A percentile compares a stretch with the other conserved stretches of the same genome.
These are phyloP conservation scores for Myotis vivesi DNA, from an alignment of 2,797 vertebrate species.

Conservation along the genomic window DNA sequence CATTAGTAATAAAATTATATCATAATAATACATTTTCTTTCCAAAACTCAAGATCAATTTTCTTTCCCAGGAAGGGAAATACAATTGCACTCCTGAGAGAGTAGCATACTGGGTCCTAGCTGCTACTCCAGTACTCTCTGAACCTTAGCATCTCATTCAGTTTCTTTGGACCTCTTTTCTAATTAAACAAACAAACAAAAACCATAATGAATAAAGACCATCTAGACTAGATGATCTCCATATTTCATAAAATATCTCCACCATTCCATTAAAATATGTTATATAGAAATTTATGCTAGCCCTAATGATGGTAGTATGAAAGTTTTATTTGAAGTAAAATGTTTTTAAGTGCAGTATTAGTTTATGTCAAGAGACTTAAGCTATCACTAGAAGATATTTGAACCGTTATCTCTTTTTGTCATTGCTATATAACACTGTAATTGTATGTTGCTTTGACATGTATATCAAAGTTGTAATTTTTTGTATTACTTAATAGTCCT, in stretches of 20 bases:
- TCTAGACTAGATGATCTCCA: background rate
- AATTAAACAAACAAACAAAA: background rate
- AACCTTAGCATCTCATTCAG: background rate
- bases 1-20: too few relatives aligned
- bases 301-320: background rate
- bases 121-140: background rate
- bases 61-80: background rate
- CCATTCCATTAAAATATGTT: background rate
- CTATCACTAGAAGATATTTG: background rate
- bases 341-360: background rate
- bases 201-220: background rate
- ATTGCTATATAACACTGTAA: background rate
- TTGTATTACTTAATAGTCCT: background rate
- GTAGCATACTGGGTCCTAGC: accelerated
- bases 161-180: background rate
- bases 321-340: background rate
- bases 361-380: background rate
- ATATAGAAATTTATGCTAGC: background rate
- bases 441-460: background rate
- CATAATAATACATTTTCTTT: background rate
- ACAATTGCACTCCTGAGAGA: background rate
- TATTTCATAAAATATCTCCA: background rate
- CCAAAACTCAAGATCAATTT: background rate
- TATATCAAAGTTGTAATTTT: background rate
- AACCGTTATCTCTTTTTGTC: conserved; percentile 13